Evolutionary conservation across 2,797 vertebrate species (phyloP), one percentile per base, ranked within the genome.

Genomic region (Yasuhikotakia modesta): DNA sequence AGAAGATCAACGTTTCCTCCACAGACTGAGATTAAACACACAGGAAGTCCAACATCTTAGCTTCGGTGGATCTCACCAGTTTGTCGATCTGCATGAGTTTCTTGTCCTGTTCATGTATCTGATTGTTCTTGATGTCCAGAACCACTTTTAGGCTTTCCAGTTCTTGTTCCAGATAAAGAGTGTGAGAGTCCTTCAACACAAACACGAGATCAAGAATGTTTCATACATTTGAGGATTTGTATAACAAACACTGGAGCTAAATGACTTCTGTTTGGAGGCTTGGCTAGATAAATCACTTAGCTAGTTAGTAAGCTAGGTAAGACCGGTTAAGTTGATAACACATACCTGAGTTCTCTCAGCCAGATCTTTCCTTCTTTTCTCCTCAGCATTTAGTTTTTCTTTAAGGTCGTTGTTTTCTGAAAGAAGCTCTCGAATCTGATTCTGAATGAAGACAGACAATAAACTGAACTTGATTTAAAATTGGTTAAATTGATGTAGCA

Each of bases 141-240:
- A 99, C 97, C 1, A 97, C 96, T 86, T 97, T 98, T 78, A 99
- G 90, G 88, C 98, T 99, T 84, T 99, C 97, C 70, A 99, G 87
- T 86, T 99, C 98, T 86, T 96, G 96, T 87, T 98, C 94, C 91
- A 99, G 89, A 81, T 98, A 99, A 87, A 96, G 92, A 0, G 95
- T 92, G 87, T 95, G 95, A 0, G 96, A 92, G 85, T 95, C 96
- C 92, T 95, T 90, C 35, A 88, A 60, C 35, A 39, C 50, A 50
- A 66, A 22, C 0, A 2, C 52, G 22, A 60, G 39, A 8, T 39
- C 35, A 39, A 8, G 35, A 8, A 39, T 39, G 35, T 8, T 39
- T 39, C 35, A 39, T 39, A 39, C 35, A 39, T 39, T 39, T 55
- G 13, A 1, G 12, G 16, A 50, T 50, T 30, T 39, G 35, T 8